Conservation (phyloP, 1,140 invertebrate species). For the Pectinophora gossypiella region DNA sequence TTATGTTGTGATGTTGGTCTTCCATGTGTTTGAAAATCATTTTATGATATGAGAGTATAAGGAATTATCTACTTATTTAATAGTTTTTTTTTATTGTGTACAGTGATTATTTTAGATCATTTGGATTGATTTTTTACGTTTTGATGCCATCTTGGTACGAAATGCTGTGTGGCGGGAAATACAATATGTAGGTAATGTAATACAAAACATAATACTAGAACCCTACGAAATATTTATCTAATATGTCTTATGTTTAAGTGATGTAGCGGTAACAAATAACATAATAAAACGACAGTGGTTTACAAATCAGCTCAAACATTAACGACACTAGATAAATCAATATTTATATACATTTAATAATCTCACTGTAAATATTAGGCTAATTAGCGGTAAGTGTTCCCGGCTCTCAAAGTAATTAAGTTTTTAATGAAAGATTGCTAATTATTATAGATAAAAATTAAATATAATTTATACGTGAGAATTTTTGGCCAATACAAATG, state of each 20-base stretch:
- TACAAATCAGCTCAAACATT: conserved; percentile 66
- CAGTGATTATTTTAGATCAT: conserved; percentile 45
- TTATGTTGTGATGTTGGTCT: conserved; percentile 73
- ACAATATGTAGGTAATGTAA: too few species aligned
- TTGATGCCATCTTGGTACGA: conserved; percentile 16
- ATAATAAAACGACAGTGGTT: conserved; percentile 30
- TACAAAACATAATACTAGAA: neutral
- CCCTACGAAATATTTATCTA: conserved; percentile 16
- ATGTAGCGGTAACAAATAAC: too few species aligned
- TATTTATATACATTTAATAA: conserved; percentile 66
- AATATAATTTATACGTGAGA: conserved; percentile 55
- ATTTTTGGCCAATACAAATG: conserved; percentile 66
- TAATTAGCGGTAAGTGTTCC: conserved; percentile 62
- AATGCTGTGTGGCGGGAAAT: too few species aligned
- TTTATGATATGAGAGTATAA: conserved; percentile 41
- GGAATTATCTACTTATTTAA: conserved; percentile 57
- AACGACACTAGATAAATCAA: conserved; percentile 69
- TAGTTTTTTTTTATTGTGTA: conserved; percentile 45
- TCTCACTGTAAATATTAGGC: conserved; percentile 72
- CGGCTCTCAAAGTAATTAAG: conserved; percentile 72
- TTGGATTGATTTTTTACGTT: neutral
- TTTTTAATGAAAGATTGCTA: conserved; percentile 63
- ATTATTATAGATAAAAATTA: conserved; percentile 48
- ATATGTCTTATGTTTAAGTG: too few species aligned
- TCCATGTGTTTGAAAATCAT: conserved; percentile 58